phyloP scores from a whole-genome alignment of 2,113 vertebrate species.

The Bathybates hornii region DNA sequence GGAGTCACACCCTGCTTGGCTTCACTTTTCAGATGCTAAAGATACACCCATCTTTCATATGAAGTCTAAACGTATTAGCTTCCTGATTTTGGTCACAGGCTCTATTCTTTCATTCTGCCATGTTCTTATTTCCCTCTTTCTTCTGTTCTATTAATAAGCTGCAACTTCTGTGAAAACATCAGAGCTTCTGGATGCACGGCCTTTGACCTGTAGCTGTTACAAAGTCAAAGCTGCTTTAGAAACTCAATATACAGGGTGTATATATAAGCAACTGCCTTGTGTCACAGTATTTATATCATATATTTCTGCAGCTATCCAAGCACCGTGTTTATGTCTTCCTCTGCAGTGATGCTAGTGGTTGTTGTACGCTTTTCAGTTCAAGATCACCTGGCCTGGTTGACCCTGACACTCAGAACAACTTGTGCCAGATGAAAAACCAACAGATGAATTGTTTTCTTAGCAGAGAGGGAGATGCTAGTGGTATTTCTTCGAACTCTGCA shows the following conservation, averaged over 20 bases:
- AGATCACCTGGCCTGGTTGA: slow-evolving; percentile 8
- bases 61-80: neutral
- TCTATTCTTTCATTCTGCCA: neutral
- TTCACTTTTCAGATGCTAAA: neutral
- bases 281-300: neutral
- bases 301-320: neutral
- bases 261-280: neutral
- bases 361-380: neutral
- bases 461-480: neutral
- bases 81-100: neutral
- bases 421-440: neutral
- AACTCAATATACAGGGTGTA: neutral
- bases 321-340: neutral
- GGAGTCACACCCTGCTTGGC: neutral
- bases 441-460: neutral
- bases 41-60: neutral
- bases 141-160: neutral
- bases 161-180: neutral
- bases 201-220: neutral
- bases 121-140: neutral
- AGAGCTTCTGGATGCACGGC: neutral
- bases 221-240: neutral
- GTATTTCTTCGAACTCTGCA: neutral
- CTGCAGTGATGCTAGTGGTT: neutral
- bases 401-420: neutral